Base-by-base conservation (phyloP, 2,888 invertebrate species). In the Omphaloscelis lunosa region DNA sequence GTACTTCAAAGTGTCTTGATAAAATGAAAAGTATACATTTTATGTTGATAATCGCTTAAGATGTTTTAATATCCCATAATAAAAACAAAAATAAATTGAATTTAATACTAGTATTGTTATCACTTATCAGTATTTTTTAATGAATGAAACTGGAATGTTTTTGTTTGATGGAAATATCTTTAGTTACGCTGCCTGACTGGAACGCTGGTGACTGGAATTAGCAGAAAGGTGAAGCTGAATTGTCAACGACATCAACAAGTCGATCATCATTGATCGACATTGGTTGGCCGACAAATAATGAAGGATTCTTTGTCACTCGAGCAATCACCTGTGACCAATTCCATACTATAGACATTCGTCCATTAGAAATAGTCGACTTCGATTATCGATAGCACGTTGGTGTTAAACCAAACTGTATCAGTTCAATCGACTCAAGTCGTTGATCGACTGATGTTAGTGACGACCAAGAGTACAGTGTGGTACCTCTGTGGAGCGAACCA, bases 121-220 rank as follows among this genome's bases (percentile, higher is more conserved):
- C 70, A 58, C 56, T 80, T 85, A 75, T 62, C 81, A 72, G 53
- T 69, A 41, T 41, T 53, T 67, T 41, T 51, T 59, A 56, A 73
- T 80, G 41, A 81, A 66, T 69, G 65, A 51, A 63, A 59, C 9
- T 71, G 62, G 34, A 68, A 65, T 56, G 51, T 59, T 68, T 39
- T 72, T 45, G 29, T 72, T 65, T 53, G 0, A 27, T 58, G 27
- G 29, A 67, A 23, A 58, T 34, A n/a, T 68, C 7, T 39, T 56
- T 68, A 67, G 29, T 34, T 23, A 15, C 34, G 59, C 7, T 39
- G 39, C 17, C 41, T 27, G 39, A 61, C 20, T 59, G 34, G 41
- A 56, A n/a, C n/a, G n/a, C n/a, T n/a, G 34, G 34, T 29, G 39
- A 62, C 20, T 59, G 34, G 41, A 56, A 27, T 27, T 58, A 59